Conservation (phyloP, 2,797 vertebrate species). For the Pyrocephalus nanus region DNA sequence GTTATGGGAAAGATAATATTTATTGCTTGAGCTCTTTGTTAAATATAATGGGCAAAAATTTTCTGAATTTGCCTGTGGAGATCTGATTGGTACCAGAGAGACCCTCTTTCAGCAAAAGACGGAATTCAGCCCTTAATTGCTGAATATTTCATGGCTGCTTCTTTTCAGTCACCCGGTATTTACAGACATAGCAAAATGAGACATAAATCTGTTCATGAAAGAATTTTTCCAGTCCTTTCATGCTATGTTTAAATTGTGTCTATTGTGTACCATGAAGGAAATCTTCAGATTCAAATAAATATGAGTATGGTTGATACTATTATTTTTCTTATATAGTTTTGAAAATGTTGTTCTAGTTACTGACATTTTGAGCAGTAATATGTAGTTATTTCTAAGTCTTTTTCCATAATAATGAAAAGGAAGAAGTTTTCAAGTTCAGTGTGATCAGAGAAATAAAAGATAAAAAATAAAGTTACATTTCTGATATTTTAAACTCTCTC, state of each 20-base stretch:
- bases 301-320: not conserved
- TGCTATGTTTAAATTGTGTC: not conserved
- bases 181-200: not conserved
- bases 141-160: not conserved
- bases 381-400: not conserved
- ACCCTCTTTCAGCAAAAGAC: not conserved
- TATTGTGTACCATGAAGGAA: not conserved
- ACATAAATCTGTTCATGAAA: not conserved
- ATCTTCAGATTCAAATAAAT: not conserved
- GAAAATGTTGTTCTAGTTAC: not conserved
- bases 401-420: not conserved
- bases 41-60: not conserved
- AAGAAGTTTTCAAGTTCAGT: not conserved
- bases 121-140: not conserved
- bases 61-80: not conserved
- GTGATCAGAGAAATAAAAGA: not conserved
- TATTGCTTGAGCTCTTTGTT: not conserved
- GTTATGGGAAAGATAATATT: not conserved
- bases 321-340: not conserved
- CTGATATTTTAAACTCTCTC: not conserved
- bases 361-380: not conserved
- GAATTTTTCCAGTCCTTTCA: not conserved
- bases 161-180: not conserved
- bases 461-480: not conserved
- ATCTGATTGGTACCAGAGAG: not conserved